Evolutionary conservation across 2,113 vertebrate species (phyloP).

Genomic region (Ciconia stormi): DNA sequence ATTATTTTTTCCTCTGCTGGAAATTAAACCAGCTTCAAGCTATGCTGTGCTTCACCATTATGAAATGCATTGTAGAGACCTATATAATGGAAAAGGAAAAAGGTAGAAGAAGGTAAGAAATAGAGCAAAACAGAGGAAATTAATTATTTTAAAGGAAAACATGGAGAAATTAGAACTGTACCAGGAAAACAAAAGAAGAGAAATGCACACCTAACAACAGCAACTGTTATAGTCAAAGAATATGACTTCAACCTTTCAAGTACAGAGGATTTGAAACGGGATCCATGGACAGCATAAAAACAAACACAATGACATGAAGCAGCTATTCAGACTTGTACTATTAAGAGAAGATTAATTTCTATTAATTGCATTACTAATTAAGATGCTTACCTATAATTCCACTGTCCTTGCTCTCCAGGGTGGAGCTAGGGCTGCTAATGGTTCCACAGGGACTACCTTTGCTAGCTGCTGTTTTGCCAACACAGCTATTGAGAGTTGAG

Average conservation of each 20-base stretch:
- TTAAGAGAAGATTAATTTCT: neutral
- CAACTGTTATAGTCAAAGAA: neutral
- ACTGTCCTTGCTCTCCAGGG: constrained; percentile 98
- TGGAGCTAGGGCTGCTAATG: constrained; percentile 96
- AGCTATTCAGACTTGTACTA: neutral
- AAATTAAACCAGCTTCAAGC: neutral
- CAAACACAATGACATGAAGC: rapidly evolving
- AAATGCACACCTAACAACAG: neutral
- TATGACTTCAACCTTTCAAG: neutral
- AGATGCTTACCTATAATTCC: constrained; percentile 92
- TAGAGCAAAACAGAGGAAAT: neutral
- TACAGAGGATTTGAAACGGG: neutral
- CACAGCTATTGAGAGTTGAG: constrained; percentile 93
- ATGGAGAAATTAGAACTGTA: neutral
- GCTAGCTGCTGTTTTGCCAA: constrained; percentile 78
- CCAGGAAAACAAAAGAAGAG: neutral
- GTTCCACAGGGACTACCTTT: constrained; percentile 90
- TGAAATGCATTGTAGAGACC: neutral
- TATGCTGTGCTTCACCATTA: neutral
- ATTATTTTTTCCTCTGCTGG: neutral
- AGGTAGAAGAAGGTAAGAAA: neutral
- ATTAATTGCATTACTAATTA: neutral
- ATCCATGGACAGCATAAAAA: neutral
- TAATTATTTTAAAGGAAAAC: neutral
- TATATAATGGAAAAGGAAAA: neutral